Base-by-base conservation (phyloP, 2,113 vertebrate species). In the Hylia prasina region DNA sequence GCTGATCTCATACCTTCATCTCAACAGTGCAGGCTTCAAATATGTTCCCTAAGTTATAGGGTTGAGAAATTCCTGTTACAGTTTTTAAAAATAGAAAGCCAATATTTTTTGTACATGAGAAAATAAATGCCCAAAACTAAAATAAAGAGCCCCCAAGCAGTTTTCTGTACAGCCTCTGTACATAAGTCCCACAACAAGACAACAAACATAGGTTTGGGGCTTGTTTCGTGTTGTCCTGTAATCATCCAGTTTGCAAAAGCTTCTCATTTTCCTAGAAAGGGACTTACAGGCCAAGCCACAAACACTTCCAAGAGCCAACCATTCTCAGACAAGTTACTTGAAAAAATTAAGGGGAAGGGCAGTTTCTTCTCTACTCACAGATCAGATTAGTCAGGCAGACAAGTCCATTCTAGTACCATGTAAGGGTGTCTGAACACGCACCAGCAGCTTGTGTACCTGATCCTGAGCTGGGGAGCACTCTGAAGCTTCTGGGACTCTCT, bases 391-490 rank as follows among this genome's bases (percentile, higher is more conserved):
- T 87, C 91, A 95, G 79, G 73, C 19, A 5, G 87, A 87, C 97
- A 97, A 96, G 96, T 80, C 87, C 84, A 42, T 90, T 96, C 96
- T 96, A 65, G 97, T n/a, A 95, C 24, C 12, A 35, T 1, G 1
- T 22, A 31, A 75, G 63, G 81, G 66, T 93, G 94, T 48, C 78
- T 94, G 83, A 93, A 94, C 97, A 95, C 0, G 87, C 47, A 87
- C 42, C 70, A 70, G 58, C 33, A 84, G 53, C 42, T 40, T n/a
- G 57, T 7, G 57, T 56, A 56, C 57, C 1, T 3, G 39, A 70
- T 47, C 22, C 72, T 40, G 51, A 50, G 35, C 78, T 72, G 70
- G 45, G 53, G 39, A 86, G 40, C 13, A 7, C n/a, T 37, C 40
- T 1, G 2, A 48, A 94, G 57, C 39, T 27, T 4, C 31, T 7